A percentile compares a stretch with the other conserved stretches of the same genome.
Conservation (phyloP, 2,113 vertebrate genomes). For the Gobio gobio region DNA sequence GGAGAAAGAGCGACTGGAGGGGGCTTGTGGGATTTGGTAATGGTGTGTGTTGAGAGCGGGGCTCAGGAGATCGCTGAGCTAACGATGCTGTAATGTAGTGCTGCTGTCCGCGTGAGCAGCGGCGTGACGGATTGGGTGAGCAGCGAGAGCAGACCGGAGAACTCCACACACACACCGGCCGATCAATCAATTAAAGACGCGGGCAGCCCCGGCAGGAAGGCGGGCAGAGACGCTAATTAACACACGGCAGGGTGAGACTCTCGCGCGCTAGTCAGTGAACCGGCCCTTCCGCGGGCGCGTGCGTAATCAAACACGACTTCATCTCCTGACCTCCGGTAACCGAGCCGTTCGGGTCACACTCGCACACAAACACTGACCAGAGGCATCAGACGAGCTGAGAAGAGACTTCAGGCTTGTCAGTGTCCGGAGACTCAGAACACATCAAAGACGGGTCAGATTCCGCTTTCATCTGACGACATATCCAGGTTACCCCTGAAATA, state of each 20-base stretch:
- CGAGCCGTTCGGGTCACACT: background rate
- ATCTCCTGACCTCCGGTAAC: background rate
- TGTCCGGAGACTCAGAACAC: background rate
- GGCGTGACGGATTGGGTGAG: conserved; percentile 54
- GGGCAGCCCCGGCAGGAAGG: conserved; percentile 26
- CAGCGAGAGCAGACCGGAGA: conserved; percentile 46
- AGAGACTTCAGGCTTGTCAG: conserved; percentile 13
- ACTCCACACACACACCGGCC: conserved; percentile 38
- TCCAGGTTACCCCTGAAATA: background rate
- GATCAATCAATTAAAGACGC: conserved; percentile 59
- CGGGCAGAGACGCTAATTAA: conserved; percentile 23
- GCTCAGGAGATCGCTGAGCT: conserved; percentile 48
- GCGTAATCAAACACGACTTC: background rate
- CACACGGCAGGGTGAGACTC: background rate
- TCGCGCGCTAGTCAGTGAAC: background rate
- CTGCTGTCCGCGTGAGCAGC: conserved; percentile 56
- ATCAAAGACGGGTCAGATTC: conserved; percentile 19
- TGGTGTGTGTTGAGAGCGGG: conserved; percentile 50
- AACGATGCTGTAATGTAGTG: conserved; percentile 61
- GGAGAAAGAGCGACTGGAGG: conserved; percentile 25
- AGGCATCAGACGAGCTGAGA: background rate
- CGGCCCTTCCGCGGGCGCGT: background rate
- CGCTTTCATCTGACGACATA: conserved; percentile 1
- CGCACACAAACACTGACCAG: background rate
- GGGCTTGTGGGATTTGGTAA: conserved; percentile 51